Conservation (phyloP, 2,888 invertebrate genomes). For the Diarsia rubi region DNA sequence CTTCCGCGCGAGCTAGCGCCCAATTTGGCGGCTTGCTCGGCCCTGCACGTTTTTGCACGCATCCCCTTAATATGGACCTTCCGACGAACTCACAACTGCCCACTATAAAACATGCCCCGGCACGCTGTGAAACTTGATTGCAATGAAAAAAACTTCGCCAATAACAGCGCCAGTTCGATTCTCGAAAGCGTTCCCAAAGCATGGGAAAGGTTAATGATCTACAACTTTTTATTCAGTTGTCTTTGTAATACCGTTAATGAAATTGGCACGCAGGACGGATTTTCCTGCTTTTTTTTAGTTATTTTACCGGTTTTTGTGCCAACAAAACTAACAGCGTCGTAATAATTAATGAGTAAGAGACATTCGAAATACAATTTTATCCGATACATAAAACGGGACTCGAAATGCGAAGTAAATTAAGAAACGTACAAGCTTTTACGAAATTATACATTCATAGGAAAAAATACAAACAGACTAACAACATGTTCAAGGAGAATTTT, state of each 20-base stretch:
- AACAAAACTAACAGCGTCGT: conserved; percentile 28
- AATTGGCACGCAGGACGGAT: conserved; percentile 41
- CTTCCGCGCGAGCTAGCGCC: conserved; percentile 80
- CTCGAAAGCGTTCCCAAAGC: conserved; percentile 54
- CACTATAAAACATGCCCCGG: conserved; percentile 69
- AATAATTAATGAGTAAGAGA: conserved; percentile 27
- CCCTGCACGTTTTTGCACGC: conserved; percentile 82
- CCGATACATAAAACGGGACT: conserved; percentile 24
- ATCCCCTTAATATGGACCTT: conserved; percentile 76
- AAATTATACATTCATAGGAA: conserved; percentile 57
- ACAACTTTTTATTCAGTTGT: conserved; percentile 61
- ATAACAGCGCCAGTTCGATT: conserved; percentile 70
- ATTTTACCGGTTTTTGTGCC: conserved; percentile 23
- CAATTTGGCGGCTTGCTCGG: conserved; percentile 79
- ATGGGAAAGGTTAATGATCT: conserved; percentile 68
- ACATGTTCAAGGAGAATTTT: conserved; percentile 52
- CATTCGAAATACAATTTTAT: conserved; percentile 31
- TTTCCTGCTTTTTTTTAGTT: conserved; percentile 21
- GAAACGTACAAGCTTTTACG: conserved; percentile 44
- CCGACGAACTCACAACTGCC: conserved; percentile 64
- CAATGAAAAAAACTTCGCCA: conserved; percentile 69
- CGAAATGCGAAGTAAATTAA: conserved; percentile 46
- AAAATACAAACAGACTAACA: conserved; percentile 43
- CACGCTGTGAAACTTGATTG: conserved; percentile 66
- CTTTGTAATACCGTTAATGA: conserved; percentile 62